Evolutionary conservation across 2,797 vertebrate species (phyloP), one percentile per base, ranked within the genome.

Genomic region (Sphenodon punctatus): DNA sequence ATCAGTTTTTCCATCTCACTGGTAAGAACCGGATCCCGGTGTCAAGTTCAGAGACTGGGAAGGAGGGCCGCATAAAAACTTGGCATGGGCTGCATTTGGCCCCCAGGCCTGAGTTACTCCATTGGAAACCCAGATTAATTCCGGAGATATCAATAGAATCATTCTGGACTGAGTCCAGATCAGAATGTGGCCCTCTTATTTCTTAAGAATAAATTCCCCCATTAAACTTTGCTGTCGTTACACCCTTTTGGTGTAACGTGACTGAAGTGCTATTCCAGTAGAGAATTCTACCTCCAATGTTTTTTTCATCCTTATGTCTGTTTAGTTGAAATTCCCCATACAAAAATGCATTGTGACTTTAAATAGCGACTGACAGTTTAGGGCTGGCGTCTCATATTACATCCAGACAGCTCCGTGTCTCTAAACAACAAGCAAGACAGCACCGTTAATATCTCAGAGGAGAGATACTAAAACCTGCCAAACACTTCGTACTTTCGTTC

Each of bases 321-420:
- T 1, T 53, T 88, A 91, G 85, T 88, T 68, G 84, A 81, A 81
- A 84, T 88, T 89, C 46, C 72, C 83, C 75, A 69, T 85, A 89
- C 61, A 87, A 81, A 90, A 90, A 82, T 1, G 41, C 67, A 64
- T 80, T 89, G 86, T 92, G 75, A 72, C 84, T 93, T 92, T 94
- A 94, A 93, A 94, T 94, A 94, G 74, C 91, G 91, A 63, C 83
- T 78, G 90, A 73, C 91, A 89, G 87, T 91, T 89, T 85, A 89
- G 71, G 90, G 84, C 74, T 88, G 34, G 69, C 19, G 1, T 84
- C 88, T 94, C 94, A 53, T 46, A 30, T 94, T 94, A 93, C 94
- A 93, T 53, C 39, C 83, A 85, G 85, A 71, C 89, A 84, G 91
- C 59, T 79, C 43, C 25, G 34, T 45, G 67, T 46, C 81, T 78